Percentiles rank a stretch among this genome's conserved stretches.
Conservation (phyloP, 2,797 vertebrate species). For the Oryzias sinensis region DNA sequence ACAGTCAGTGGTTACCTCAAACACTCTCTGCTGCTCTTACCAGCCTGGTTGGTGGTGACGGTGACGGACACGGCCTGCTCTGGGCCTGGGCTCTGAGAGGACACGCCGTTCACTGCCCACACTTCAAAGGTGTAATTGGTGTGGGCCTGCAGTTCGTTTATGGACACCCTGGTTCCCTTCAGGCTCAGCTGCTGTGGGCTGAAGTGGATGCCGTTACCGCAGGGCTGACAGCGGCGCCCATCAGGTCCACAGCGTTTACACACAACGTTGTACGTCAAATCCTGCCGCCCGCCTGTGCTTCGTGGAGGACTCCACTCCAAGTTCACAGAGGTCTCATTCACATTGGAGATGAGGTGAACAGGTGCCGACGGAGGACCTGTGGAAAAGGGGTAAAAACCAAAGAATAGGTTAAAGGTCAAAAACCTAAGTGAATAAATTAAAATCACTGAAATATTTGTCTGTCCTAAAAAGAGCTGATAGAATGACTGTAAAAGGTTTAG, state of each 20-base stretch:
- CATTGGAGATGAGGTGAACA: constrained; percentile 93
- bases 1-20: neutral
- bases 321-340: constrained; percentile 96
- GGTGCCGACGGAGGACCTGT: constrained; percentile 91
- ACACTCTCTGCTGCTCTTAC: constrained; percentile 65
- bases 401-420: neutral
- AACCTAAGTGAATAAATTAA: constrained; percentile 5
- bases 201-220: constrained; percentile 91
- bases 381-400: neutral
- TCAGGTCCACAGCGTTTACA: constrained; percentile 90
- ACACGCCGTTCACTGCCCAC: constrained; percentile 95
- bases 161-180: constrained; percentile 88
- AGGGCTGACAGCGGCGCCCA: constrained; percentile 84
- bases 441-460: constrained; percentile 7
- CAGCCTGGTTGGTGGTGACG: constrained; percentile 97
- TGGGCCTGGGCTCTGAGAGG: constrained; percentile 87
- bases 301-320: constrained; percentile 93
- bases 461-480: constrained; percentile 5
- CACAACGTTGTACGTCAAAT: constrained; percentile 92
- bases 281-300: constrained; percentile 89
- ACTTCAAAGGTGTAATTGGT: constrained; percentile 98
- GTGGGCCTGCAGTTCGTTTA: constrained; percentile 95
- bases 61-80: constrained; percentile 94
- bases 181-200: constrained; percentile 90
- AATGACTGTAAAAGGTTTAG: neutral